A percentile compares a stretch with the other conserved stretches of the same genome.
phyloP scores from a whole-genome alignment of 2,797 vertebrate species.

The Distichodus sexfasciatus region DNA sequence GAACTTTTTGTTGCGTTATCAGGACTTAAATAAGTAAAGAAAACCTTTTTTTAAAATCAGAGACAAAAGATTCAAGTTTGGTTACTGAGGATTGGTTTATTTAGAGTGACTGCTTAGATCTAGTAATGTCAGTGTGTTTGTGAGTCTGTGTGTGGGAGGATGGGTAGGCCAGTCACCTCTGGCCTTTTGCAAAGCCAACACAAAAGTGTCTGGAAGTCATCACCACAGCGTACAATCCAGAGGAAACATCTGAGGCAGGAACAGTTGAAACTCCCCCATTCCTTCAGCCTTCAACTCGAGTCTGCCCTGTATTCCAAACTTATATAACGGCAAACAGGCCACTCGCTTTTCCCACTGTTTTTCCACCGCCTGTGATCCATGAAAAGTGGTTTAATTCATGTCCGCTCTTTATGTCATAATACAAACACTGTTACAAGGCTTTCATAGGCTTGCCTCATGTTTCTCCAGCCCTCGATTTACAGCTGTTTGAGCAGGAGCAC shows the following conservation, averaged over 20 bases:
- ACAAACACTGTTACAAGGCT: constrained; percentile 33
- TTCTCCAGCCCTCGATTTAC: constrained; percentile 29
- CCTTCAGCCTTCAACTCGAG: constrained; percentile 17
- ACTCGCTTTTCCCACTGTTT: constrained; percentile 30
- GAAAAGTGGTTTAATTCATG: constrained; percentile 40
- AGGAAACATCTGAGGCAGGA: constrained; percentile 72
- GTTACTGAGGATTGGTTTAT: too few species aligned
- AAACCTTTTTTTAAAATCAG: too few species aligned
- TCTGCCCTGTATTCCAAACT: constrained; percentile 15
- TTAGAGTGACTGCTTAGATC: too few species aligned
- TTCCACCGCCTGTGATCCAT: constrained; percentile 37
- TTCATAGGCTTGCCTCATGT: constrained; percentile 18
- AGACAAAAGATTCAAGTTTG: too few species aligned
- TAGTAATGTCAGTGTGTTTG: too few species aligned
- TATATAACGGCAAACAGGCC: constrained; percentile 36
- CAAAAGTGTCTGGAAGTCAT: constrained; percentile 63
- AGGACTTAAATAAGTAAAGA: too few species aligned
- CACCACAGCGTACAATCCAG: constrained; percentile 61
- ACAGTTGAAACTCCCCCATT: constrained; percentile 41
- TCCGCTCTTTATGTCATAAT: constrained; percentile 35
- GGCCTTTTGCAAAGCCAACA: constrained; percentile 23
- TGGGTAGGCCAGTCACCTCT: constrained; percentile 29
- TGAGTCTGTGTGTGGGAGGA: background rate
- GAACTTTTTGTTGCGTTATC: too few species aligned
- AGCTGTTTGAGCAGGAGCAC: constrained; percentile 18